Evolutionary conservation across 2,113 vertebrate species (phyloP).

Genomic region (Corydoras sp.): DNA sequence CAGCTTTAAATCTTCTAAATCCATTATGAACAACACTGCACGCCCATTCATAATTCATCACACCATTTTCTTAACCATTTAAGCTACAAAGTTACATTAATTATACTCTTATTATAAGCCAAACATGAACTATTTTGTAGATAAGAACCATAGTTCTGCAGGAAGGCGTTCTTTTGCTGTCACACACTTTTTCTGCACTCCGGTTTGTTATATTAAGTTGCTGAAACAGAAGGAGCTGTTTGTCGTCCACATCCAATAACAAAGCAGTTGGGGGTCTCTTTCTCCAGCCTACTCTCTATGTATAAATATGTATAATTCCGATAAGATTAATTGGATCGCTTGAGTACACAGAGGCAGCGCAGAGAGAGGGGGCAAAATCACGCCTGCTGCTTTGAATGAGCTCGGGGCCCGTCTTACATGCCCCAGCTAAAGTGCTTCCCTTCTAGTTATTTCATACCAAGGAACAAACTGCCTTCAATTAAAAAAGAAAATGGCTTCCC

Average conservation of each 20-base stretch:
- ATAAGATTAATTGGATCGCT: conserved; percentile 49
- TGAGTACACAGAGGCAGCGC: conserved; percentile 38
- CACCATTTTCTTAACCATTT: conserved; percentile 2
- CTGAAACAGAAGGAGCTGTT: conserved; percentile 42
- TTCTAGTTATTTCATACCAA: conserved; percentile 10
- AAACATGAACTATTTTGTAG: conserved; percentile 8
- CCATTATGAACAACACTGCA: conserved; percentile 17
- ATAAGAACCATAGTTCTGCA: conserved; percentile 17
- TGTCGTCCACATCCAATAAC: conserved; percentile 40
- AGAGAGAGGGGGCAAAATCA: conserved; percentile 11
- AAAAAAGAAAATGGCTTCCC: conserved; percentile 37
- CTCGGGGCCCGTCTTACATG: conserved; percentile 30
- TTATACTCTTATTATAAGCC: conserved; percentile 19
- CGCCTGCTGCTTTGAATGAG: conserved; percentile 20
- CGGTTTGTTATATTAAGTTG: conserved; percentile 31
- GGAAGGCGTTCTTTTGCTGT: conserved; percentile 17
- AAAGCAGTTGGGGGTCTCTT: conserved; percentile 13
- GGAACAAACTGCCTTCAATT: conserved; percentile 40
- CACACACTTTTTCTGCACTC: conserved; percentile 31
- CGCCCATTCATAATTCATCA: conserved; percentile 42
- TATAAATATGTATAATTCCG: conserved; percentile 48
- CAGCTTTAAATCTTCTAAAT: conserved; percentile 27
- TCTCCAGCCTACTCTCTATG: conserved; percentile 23
- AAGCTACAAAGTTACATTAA: conserved; percentile 15
- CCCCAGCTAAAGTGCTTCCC: conserved; percentile 30